A percentile compares a stretch with the other conserved stretches of the same genome.
These are phyloP conservation scores for Leistus spinibarbis DNA, from an alignment of 2,888 invertebrate species.

Conservation along the genomic window DNA sequence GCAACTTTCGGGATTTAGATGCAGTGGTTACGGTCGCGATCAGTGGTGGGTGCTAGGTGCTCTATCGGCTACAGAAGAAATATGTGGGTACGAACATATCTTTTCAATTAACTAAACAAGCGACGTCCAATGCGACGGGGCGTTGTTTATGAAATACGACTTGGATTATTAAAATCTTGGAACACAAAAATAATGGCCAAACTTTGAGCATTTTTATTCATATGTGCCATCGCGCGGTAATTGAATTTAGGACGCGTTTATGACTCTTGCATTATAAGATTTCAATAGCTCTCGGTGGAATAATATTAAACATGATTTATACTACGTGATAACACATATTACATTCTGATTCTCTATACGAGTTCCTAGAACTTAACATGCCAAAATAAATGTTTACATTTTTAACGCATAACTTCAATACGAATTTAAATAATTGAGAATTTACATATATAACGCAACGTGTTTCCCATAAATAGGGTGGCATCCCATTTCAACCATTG, in stretches of 20 bases:
- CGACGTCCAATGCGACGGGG: slow-evolving; percentile 16
- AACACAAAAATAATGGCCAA: slow-evolving; percentile 29
- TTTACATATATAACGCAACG: neutral
- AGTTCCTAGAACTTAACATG: neutral
- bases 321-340: neutral
- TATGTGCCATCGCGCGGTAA: slow-evolving; percentile 3
- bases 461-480: neutral
- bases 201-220: slow-evolving; percentile 18
- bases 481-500: too few relatives aligned
- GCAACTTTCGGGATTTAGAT: neutral
- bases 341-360: neutral
- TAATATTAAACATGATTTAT: neutral
- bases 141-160: slow-evolving; percentile 29
- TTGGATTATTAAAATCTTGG: slow-evolving; percentile 33
- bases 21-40: neutral
- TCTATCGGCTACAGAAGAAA: slow-evolving; percentile 17
- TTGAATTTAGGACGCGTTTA: slow-evolving; percentile 28
- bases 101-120: slow-evolving; percentile 37
- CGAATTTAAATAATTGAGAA: too few relatives aligned
- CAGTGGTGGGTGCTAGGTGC: neutral
- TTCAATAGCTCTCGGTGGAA: slow-evolving; percentile 10
- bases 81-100: slow-evolving; percentile 16
- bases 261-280: neutral
- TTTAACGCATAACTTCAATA: neutral
- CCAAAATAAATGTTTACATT: neutral